Evolutionary conservation across 1,140 invertebrate genomes (phyloP).

Genomic region (Drosophila paulistorum): DNA sequence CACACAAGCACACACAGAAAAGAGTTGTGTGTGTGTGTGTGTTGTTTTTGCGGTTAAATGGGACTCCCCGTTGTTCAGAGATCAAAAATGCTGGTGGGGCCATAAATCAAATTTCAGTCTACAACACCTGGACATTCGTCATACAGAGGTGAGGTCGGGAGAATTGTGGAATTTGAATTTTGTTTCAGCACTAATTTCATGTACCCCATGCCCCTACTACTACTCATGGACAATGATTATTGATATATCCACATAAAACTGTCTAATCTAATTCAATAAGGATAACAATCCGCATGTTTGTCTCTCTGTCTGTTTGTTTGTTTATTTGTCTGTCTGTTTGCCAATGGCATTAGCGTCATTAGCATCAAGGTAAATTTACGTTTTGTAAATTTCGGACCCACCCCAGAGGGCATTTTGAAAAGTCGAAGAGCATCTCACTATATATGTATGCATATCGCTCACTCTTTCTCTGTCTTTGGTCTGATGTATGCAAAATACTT

Average conservation of each 20-base stretch:
- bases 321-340: slow-evolving; percentile 37
- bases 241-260: slow-evolving; percentile 63
- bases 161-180: slow-evolving; percentile 15
- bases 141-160: not conserved
- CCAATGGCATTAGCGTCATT: slow-evolving; percentile 57
- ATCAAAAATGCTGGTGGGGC: slow-evolving; percentile 57
- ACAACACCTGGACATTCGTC: slow-evolving; percentile 47
- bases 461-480: not conserved
- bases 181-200: slow-evolving; percentile 54
- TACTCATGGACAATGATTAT: slow-evolving; percentile 39
- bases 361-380: slow-evolving; percentile 71
- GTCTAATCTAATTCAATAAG: slow-evolving; percentile 33
- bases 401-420: not conserved
- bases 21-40: not conserved
- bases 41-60: slow-evolving; percentile 3
- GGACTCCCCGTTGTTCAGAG: not conserved
- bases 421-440: slow-evolving; percentile 1
- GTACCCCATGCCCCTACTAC: not conserved
- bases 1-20: not conserved
- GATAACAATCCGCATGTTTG: slow-evolving; percentile 16
- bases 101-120: slow-evolving; percentile 56
- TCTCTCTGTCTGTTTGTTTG: slow-evolving; percentile 17
- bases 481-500: slow-evolving; percentile 4
- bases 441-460: not conserved
- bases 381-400: slow-evolving; percentile 55